Percentiles rank a stretch among this genome's conserved stretches.
Evolutionary conservation across 2,888 invertebrate species (phyloP).

Genomic region (Drosophila kambysellisi): DNA sequence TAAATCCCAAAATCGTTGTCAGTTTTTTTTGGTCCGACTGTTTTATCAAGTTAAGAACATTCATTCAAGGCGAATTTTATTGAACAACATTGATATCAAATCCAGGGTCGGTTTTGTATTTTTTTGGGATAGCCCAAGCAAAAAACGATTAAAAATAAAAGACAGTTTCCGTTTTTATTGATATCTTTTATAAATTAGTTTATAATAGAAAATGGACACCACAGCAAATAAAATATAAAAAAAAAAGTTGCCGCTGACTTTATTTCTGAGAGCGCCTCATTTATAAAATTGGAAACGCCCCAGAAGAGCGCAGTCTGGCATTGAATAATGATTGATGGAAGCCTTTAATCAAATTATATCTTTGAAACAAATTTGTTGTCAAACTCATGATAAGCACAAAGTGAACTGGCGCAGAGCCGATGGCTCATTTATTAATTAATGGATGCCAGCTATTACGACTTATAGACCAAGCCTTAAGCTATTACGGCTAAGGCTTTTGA

Average conservation of each 20-base stretch:
- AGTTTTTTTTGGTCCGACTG: background rate
- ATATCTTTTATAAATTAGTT: background rate
- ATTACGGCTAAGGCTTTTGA: conserved; percentile 11
- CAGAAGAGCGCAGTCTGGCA: background rate
- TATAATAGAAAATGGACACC: background rate
- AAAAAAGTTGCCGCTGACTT: background rate
- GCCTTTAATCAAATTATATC: background rate
- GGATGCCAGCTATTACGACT: background rate
- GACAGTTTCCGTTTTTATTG: background rate
- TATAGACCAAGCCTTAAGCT: background rate
- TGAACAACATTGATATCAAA: background rate
- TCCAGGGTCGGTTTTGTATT: background rate
- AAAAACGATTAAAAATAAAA: background rate
- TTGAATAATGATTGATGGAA: background rate
- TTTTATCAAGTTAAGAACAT: background rate
- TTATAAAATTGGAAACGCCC: background rate
- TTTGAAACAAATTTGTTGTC: background rate
- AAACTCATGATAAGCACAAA: background rate
- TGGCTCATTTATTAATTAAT: background rate
- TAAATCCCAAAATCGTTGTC: background rate
- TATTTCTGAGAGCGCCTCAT: background rate
- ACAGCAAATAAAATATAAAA: background rate
- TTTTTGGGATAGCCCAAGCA: background rate
- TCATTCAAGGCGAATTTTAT: background rate
- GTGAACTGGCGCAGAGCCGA: background rate